Base-by-base conservation (phyloP, 2,113 vertebrate species). In the Hepsetus odoe region DNA sequence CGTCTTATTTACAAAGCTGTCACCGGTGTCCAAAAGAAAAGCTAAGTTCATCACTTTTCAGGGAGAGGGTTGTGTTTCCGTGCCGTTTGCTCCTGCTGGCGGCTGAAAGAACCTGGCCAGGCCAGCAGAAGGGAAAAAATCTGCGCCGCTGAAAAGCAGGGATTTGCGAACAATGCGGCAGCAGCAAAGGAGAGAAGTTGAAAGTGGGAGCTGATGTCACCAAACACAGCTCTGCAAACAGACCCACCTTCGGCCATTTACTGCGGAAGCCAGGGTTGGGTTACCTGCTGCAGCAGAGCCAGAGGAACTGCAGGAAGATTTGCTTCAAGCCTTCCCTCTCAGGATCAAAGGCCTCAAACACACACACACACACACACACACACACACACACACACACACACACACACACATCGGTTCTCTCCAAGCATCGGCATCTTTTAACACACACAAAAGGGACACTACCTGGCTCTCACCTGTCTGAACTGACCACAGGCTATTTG, bases 171-270 rank as follows among this genome's bases (percentile, higher is more conserved):
- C 56, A 83, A 83, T 66, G 71, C 72, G 38, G 30, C 65, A 6
- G 28, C 44, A 28, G 51, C 53, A 40, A 49, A 65, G 73, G 67
- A 80, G 68, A 74, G 79, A 76, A 72, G 58, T 46, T 55, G 56
- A 83, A 74, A 77, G 74, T 71, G 77, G 49, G 71, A 77, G 40
- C 66, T 74, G 49, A 58, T 76, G 76, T 85, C 82, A 82, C 79
- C 80, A 87, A 85, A 85, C 82, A 84, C 82, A 83, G 79, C 82
- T 81, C 81, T 58, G 61, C 78, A 83, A 84, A 76, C 73, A 81
- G 69, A 68, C 79, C 67, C 75, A 81, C 83, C 80, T 84, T 69
- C 44, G 64, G 81, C 79, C 84, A 87, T 72, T 83, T 86, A 81
- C 74, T 72, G 51, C n/a, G 56, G 35, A 74, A 71, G 26, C 13